Percentiles rank a stretch among this genome's conserved stretches.
Conservation (phyloP, 2,797 vertebrate species). For the Mormyrops boulengeri region DNA sequence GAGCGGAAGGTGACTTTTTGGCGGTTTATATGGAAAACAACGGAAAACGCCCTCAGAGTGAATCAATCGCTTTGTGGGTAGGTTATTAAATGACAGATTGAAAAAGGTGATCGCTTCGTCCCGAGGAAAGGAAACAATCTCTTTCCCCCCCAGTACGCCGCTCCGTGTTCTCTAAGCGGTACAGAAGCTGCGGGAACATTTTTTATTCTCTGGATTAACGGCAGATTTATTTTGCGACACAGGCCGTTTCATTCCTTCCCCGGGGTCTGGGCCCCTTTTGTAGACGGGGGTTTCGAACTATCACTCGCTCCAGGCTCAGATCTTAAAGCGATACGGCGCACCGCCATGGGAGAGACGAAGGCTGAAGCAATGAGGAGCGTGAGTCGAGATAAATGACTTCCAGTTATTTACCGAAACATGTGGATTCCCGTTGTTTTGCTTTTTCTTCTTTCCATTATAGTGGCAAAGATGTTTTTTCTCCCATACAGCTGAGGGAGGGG, state of each 20-base stretch:
- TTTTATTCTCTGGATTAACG: constrained; percentile 27
- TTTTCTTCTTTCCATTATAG: not conserved
- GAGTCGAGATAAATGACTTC: not conserved
- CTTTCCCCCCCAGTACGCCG: not conserved
- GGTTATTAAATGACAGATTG: constrained; percentile 3
- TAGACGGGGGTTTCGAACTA: constrained; percentile 1
- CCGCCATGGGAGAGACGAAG: not conserved
- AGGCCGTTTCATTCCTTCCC: constrained; percentile 15
- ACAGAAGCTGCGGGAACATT: constrained; percentile 20
- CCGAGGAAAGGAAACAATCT: not conserved
- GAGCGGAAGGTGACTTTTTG: not conserved
- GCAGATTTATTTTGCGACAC: constrained; percentile 27
- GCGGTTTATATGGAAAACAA: not conserved
- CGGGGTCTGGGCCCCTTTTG: constrained; percentile 7
- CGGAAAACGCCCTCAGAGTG: not conserved
- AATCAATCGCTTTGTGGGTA: not conserved
- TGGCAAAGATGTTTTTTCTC: not conserved
- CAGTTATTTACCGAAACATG: not conserved
- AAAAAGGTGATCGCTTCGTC: constrained; percentile 6
- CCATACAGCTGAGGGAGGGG: not conserved
- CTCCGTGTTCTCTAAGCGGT: not conserved
- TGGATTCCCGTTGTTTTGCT: not conserved
- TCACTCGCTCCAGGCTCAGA: constrained; percentile 1
- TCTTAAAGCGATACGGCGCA: not conserved
- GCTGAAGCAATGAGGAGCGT: not conserved